phyloP scores from a whole-genome alignment of 2,113 vertebrate species.

The Rallus limicola region DNA sequence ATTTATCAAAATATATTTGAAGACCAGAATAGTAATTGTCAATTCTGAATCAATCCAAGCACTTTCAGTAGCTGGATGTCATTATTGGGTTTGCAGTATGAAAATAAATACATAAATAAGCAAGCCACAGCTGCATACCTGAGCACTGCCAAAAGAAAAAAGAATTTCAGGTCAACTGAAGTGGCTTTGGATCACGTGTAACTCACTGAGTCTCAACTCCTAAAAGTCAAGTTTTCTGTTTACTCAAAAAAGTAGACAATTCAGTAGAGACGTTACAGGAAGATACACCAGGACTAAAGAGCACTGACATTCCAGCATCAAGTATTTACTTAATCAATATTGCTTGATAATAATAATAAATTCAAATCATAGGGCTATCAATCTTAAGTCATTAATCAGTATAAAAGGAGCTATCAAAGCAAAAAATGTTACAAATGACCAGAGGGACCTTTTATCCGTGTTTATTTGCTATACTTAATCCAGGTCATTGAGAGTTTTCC shows the following conservation, averaged over 20 bases:
- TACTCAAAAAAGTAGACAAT: background rate
- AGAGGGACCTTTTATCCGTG: background rate
- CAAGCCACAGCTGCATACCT: background rate
- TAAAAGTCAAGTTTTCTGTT: background rate
- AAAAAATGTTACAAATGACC: background rate
- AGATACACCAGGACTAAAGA: background rate
- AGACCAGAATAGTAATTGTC: background rate
- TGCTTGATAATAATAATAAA: background rate
- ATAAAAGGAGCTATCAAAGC: background rate
- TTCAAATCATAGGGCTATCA: background rate
- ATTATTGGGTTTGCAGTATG: background rate
- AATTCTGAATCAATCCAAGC: background rate
- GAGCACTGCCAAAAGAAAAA: background rate
- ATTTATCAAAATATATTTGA: slow-evolving; percentile 27
- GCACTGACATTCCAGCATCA: background rate
- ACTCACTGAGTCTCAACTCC: background rate
- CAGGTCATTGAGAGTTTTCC: background rate
- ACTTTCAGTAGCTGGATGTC: background rate
- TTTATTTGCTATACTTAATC: background rate
- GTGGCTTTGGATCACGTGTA: background rate
- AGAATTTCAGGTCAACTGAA: background rate
- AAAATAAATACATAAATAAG: background rate
- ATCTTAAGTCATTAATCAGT: background rate
- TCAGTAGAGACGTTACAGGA: background rate
- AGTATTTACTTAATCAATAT: background rate